Conservation (phyloP, 2,113 vertebrate species). For the Camarhynchus parvulus region DNA sequence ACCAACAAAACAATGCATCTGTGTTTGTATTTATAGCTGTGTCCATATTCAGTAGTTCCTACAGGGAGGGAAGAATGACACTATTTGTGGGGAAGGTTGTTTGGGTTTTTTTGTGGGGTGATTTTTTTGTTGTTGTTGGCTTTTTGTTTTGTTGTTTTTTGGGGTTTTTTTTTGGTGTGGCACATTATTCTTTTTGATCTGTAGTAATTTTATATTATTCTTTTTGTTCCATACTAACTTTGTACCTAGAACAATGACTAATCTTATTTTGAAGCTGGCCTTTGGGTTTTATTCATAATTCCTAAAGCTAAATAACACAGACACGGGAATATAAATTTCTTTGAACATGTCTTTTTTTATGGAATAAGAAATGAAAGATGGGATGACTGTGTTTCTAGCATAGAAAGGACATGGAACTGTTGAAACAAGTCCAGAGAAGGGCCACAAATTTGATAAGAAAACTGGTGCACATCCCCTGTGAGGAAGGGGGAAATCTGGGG, state of each 20-base stretch:
- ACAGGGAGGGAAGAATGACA: not conserved
- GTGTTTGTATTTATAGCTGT: not conserved
- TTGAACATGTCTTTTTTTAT: not conserved
- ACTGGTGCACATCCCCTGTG: not conserved
- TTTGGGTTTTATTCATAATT: not conserved
- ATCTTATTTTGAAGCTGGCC: not conserved
- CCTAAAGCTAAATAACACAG: not conserved
- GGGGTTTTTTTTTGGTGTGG: not conserved
- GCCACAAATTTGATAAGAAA: not conserved
- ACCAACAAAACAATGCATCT: not conserved
- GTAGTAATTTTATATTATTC: not conserved
- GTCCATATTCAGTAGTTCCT: not conserved
- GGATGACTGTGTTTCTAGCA: not conserved
- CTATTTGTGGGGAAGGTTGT: fast-evolving
- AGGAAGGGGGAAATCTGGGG: not conserved
- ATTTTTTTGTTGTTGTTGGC: not conserved
- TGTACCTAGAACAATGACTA: not conserved
- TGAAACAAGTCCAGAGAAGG: not conserved
- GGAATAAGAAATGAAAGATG: not conserved
- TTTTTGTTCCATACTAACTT: not conserved
- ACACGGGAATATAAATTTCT: not conserved
- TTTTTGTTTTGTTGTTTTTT: no score
- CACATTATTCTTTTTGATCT: not conserved
- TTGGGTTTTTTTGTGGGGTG: fast-evolving
- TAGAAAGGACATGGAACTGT: not conserved